Evolutionary conservation across 64 coral and sea anemone species (phyloP).

Genomic region (Stichodactyla mertensii): DNA sequence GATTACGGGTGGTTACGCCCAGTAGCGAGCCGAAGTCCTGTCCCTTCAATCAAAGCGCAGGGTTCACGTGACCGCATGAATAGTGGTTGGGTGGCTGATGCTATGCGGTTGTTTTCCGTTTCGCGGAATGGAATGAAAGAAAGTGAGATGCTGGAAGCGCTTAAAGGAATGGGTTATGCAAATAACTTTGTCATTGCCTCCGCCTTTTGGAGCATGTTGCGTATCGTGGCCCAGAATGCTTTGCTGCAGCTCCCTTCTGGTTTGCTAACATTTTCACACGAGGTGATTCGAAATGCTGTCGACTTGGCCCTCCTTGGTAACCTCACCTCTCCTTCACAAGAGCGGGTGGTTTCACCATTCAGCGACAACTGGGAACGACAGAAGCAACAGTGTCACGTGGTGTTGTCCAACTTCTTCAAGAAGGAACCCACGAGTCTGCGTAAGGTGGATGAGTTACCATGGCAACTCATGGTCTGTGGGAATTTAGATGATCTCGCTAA

Average conservation of each 20-base stretch:
- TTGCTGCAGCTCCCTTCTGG: conserved; percentile 53
- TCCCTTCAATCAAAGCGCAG: conserved; percentile 75
- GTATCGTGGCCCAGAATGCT: conserved; percentile 59
- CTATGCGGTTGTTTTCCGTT: conserved; percentile 56
- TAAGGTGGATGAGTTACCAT: conserved; percentile 78
- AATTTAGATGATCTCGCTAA: conserved; percentile 50
- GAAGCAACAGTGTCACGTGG: conserved; percentile 74
- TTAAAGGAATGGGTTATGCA: conserved; percentile 78
- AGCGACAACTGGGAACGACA: conserved; percentile 82
- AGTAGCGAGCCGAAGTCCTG: conserved; percentile 58
- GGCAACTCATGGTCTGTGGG: conserved; percentile 70
- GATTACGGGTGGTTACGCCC: conserved; percentile 91
- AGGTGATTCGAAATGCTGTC: conserved; percentile 40
- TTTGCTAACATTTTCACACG: conserved; percentile 62
- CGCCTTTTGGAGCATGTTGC: conserved; percentile 72
- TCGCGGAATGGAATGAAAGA: conserved; percentile 78
- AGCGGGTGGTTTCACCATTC: conserved; percentile 71
- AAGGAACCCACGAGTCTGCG: conserved; percentile 41
- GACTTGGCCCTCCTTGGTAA: conserved; percentile 74
- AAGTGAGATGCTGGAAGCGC: conserved; percentile 57
- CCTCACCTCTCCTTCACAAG: conserved; percentile 75
- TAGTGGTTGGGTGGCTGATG: conserved; percentile 90
- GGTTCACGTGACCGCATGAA: conserved; percentile 91
- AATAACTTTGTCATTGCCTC: conserved; percentile 59
- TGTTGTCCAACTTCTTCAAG: conserved; percentile 68